Conservation (phyloP, 2,797 vertebrate species). For the Halcyon leucocephala region DNA sequence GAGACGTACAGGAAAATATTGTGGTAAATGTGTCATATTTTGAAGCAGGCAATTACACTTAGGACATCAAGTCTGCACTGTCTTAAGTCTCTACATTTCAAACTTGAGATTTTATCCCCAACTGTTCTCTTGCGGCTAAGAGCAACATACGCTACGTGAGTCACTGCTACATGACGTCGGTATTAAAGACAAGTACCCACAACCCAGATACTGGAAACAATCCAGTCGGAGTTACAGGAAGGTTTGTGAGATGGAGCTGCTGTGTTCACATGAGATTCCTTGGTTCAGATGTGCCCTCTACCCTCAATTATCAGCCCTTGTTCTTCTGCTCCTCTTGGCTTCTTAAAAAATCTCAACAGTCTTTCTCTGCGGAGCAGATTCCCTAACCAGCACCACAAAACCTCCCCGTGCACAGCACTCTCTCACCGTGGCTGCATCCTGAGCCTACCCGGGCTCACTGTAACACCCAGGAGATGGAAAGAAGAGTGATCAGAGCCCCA, state of each 20-base stretch:
- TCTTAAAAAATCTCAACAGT: not conserved
- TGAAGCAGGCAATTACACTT: not conserved
- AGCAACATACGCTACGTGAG: not conserved
- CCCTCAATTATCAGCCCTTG: not conserved
- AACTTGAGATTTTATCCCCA: not conserved
- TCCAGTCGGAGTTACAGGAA: not conserved
- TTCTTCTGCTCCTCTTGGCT: not conserved
- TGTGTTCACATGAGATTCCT: accelerated
- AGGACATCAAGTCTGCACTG: not conserved
- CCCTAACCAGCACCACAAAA: not conserved
- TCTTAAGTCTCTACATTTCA: not conserved
- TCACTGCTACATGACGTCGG: not conserved
- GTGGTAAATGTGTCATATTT: accelerated
- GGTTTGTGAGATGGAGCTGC: not conserved
- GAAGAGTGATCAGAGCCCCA: not conserved
- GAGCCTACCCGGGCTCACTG: not conserved
- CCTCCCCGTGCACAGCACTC: not conserved
- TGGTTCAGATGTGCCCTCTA: not conserved
- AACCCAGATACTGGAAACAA: not conserved
- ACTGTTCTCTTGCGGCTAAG: not conserved
- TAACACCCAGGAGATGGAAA: accelerated
- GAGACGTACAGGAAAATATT: not conserved
- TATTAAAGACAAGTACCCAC: not conserved
- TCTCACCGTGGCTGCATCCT: accelerated
- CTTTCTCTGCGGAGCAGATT: not conserved